Evolutionary conservation across 2,888 invertebrate genomes (phyloP), one percentile per base, ranked within the genome.

Genomic region (Thymelicus acteon): DNA sequence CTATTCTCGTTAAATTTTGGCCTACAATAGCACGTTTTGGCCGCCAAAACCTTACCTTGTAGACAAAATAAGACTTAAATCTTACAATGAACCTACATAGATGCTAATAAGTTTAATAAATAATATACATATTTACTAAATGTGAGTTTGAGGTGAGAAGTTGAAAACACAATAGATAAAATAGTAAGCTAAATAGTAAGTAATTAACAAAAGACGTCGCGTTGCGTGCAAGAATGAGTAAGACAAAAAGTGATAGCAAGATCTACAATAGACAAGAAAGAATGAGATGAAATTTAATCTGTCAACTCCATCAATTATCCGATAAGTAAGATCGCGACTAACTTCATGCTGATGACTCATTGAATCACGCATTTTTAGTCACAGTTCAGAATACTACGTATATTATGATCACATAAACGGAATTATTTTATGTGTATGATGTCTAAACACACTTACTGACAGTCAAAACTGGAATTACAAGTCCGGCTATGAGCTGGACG

Each of bases 121-220:
- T 44, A 8, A 10, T 44, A 10, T 7, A 52, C 5, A 54, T 24
- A 52, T 52, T 52, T 4, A 19, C 0, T 49, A 0, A 1, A 54
- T n/a, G 31, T n/a, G 31, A 6, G 57, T 57, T 7, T 37, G 13
- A 57, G 7, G 31, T 57, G 12, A 57, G 57, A 57, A 37, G 7
- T 13, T 57, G 12, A 57, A 37, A 57, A 57, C 13, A 57, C 57
- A 37, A 57, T 54, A 54, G 24, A 31, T 37, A 13, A 57, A 6
- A 8, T 8, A 2, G 12, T n/a, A 13, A n/a, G 15, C 5, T 52
- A 39, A 39, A 82, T 89, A 87, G 89, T 88, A 89, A 84, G 19
- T 31, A 90, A 91, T 90, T 90, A 91, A 87, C 90, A 89, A 84
- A 87, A 54, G 87, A 86, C 84, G 85, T 80, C 77, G 84, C 80